These are phyloP conservation scores for Troides helena DNA, from an alignment of 2,888 invertebrate species.

Conservation along the genomic window DNA sequence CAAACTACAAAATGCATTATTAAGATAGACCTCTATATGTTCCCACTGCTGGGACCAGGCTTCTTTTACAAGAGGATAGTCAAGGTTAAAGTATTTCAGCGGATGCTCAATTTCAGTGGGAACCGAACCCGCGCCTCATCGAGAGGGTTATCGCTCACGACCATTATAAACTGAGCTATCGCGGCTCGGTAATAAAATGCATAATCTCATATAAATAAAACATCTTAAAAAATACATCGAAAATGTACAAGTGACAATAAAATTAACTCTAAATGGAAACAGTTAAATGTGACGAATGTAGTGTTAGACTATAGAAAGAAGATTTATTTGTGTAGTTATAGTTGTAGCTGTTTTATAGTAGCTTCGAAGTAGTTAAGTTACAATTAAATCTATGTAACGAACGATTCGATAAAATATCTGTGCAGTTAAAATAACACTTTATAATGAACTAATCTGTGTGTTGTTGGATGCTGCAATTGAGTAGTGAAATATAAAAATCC, in stretches of 20 bases:
- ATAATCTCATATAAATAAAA: constrained; percentile 37
- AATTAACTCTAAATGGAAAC: constrained; percentile 35
- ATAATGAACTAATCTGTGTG: constrained; percentile 6
- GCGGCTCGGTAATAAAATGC: constrained; percentile 36
- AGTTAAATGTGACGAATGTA: constrained; percentile 11
- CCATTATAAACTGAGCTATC: no score
- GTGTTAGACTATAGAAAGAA: constrained; percentile 3
- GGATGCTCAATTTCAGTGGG: no score
- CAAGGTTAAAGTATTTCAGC: no score
- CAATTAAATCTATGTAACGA: constrained; percentile 4
- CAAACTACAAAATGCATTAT: constrained; percentile 42
- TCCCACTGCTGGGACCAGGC: no score
- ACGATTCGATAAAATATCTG: constrained; percentile 22
- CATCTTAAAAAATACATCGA: constrained; percentile 37
- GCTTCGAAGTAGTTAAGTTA: constrained; percentile 2
- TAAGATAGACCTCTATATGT: no score
- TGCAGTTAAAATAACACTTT: constrained; percentile 1
- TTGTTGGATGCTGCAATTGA: no score
- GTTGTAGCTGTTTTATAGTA: constrained; percentile 13
- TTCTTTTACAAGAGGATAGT: no score
- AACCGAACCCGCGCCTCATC: no score
- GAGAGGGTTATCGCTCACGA: no score
- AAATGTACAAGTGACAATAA: constrained; percentile 42
- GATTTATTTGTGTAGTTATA: constrained; percentile 13
- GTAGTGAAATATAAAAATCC: no score